Evolutionary conservation across 2,888 invertebrate species (phyloP), one percentile per base, ranked within the genome.

Genomic region (Drosophila ezoana): DNA sequence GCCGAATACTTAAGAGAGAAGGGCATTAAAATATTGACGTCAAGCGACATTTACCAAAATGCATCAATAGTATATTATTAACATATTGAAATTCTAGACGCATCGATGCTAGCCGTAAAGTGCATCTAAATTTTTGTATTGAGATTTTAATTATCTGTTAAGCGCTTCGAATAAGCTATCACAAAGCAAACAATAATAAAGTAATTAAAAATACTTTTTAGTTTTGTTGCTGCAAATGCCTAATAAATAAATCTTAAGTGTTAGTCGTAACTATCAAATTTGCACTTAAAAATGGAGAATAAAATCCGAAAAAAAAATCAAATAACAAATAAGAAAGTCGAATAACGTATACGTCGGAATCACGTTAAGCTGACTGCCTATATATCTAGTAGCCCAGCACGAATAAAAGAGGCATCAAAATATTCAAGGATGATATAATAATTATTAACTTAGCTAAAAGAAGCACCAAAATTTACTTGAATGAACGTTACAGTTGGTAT

Each of bases 11-110:
- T 35, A 13, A 35, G 35, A 23, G 5, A 16, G 32, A 56, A 62
- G 48, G 23, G 8, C n/a, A 23, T 48, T 14, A 60, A 20, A 33
- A 41, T 40, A 48, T 57, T 68, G 40, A 28, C 37, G 51, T 41
- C 68, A 57, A 52, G 33, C 28, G 28, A n/a, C 32, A 47, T 43
- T 49, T 56, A 16, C 13, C 20, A 11, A 32, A 70, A 57, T 48
- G n/a, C 41, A 43, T 23, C 13, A 35, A 61, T 23, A 32, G 18
- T 51, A 23, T 40, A 11, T 47, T 54, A 10, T 1, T 4, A 35
- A 35, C 4, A 3, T 4, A 33, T 35, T 35, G 11, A 35, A 35
- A 35, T 35, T 35, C 35, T 35, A 28, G 28, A 28, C 8, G 28
- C 8, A 28, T 28, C 28, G 8, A 8, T 23, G 23, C 8, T 8